Conservation (phyloP, 1,140 invertebrate species). For the Heliconius eleuchia region DNA sequence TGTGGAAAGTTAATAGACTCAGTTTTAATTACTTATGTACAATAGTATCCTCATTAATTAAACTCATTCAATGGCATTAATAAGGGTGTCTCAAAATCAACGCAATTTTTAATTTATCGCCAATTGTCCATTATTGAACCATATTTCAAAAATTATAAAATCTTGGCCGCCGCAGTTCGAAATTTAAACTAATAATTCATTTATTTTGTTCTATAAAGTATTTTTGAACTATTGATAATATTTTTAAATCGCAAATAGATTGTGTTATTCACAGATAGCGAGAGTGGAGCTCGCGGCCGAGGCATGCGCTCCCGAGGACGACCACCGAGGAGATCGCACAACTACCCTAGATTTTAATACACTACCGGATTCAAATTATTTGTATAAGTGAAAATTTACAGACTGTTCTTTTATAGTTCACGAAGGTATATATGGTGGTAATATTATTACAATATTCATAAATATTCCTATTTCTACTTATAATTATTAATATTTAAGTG, state of each 20-base stretch:
- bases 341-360: conserved; percentile 61
- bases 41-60: too few species aligned
- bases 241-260: neutral
- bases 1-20: too few species aligned
- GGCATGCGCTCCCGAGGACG: conserved; percentile 63
- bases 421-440: conserved; percentile 1
- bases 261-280: conserved; percentile 58
- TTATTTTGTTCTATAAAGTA: too few species aligned
- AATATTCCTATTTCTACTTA: conserved; percentile 2
- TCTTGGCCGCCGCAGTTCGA: too few species aligned
- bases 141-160: too few species aligned
- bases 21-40: too few species aligned
- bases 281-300: conserved; percentile 65
- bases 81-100: too few species aligned
- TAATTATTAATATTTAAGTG: conserved; percentile 12
- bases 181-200: too few species aligned
- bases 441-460: neutral
- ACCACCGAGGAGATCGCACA: conserved; percentile 59
- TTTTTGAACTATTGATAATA: too few species aligned
- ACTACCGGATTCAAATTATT: neutral
- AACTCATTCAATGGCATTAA: too few species aligned
- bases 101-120: too few species aligned
- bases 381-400: conserved; percentile 14
- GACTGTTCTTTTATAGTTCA: conserved; percentile 15
- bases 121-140: too few species aligned